Base-by-base conservation (phyloP, 2,888 invertebrate species). In the Thera britannica region DNA sequence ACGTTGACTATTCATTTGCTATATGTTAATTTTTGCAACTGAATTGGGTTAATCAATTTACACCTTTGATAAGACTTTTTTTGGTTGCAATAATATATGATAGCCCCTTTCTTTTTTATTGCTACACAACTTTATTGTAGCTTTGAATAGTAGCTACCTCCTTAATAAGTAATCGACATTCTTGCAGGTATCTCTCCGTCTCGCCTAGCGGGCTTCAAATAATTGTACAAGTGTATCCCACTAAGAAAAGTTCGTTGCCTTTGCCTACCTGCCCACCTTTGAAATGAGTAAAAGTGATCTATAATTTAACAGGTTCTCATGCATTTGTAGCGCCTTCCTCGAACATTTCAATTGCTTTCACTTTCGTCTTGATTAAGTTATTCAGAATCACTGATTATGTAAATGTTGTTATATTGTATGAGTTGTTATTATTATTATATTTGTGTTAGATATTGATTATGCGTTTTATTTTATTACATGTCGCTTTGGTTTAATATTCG, bases 151-250 rank as follows among this genome's bases (percentile, higher is more conserved):
- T 55, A 35, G 60, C 36, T 65, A 67, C 44, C 46, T 81, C 77
- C 76, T 82, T 79, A 81, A 82, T 83, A 85, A 79, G 83, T 77
- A 77, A 84, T 80, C 82, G 77, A 84, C 90, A 91, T 92, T 90
- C 91, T 90, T 81, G 74, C 71, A 78, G 76, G 84, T 79, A 79
- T 81, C 82, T 90, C 88, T 85, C 76, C 82, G 85, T 84, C 78
- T 83, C 83, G 84, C 87, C 87, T 87, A 88, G 86, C 81, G 81
- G 77, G 87, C 92, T 91, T 89, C 90, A 90, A 92, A 92, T 93
- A 92, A 92, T 92, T 90, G 91, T 87, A 90, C 90, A 92, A 92
- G 92, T 93, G 92, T 83, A 81, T 83, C 86, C 86, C 86, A 83
- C 79, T 76, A 76, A 73, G 48, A 48, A 70, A 71, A 86, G 88